Evolutionary conservation across 2,888 invertebrate species (phyloP).

Genomic region (Chrysodeixis includens): DNA sequence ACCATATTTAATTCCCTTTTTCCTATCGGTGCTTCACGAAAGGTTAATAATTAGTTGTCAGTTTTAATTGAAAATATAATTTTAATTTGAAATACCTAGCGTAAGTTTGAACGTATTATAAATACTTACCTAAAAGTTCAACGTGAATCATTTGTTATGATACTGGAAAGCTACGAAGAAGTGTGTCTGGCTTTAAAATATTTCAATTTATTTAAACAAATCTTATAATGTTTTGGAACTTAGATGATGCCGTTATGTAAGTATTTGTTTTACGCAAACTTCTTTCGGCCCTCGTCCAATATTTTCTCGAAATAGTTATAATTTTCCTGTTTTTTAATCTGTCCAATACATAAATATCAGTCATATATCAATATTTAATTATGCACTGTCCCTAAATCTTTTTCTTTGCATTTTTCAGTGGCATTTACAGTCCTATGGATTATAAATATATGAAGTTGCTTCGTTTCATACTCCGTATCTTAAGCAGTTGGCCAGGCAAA

Average conservation of each 20-base stretch:
- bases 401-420: conserved; percentile 38
- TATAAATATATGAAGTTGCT: conserved; percentile 53
- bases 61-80: not conserved
- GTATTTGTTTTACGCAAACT: not conserved
- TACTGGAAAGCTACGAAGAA: not conserved
- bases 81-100: not conserved
- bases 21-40: not conserved
- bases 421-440: conserved; percentile 45
- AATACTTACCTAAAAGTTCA: not conserved
- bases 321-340: not conserved
- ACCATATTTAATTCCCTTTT: not conserved
- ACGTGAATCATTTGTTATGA: not conserved
- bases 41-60: not conserved
- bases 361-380: too few relatives aligned
- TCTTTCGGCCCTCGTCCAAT: not conserved
- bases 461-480: conserved; percentile 45
- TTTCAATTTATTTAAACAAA: not conserved
- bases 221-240: not conserved
- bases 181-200: not conserved
- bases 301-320: not conserved
- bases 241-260: not conserved
- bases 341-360: too few relatives aligned
- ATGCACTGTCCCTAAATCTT: too few relatives aligned
- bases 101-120: not conserved
- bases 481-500: conserved; percentile 59